These are phyloP conservation scores for Zaprionus camerounensis DNA, from an alignment of 1,140 invertebrate species.

Conservation along the genomic window DNA sequence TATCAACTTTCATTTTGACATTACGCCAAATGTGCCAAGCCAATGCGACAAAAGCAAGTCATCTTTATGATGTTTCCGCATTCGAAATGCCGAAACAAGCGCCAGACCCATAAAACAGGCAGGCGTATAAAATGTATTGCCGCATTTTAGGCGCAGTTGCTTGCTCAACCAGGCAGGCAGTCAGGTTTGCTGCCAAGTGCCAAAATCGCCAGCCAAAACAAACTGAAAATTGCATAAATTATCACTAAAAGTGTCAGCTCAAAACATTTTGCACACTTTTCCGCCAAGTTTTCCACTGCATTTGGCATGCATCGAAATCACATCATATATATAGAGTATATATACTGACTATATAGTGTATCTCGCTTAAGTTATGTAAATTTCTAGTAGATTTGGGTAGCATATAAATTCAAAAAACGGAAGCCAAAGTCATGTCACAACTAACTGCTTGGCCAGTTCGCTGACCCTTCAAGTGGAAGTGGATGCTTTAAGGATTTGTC, in stretches of 20 bases:
- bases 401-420: neutral
- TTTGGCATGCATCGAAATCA: conserved; percentile 64
- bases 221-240: conserved; percentile 73
- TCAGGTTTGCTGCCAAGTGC: conserved; percentile 48
- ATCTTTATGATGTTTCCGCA: conserved; percentile 51
- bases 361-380: conserved; percentile 51
- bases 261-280: conserved; percentile 9
- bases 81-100: conserved; percentile 23
- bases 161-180: neutral
- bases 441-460: conserved; percentile 26
- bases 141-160: conserved; percentile 66
- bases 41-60: conserved; percentile 70
- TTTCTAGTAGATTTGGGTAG: conserved; percentile 11
- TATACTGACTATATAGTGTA: neutral
- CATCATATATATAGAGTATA: conserved; percentile 66
- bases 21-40: conserved; percentile 64
- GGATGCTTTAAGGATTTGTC: conserved; percentile 37
- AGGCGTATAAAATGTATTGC: conserved; percentile 55
- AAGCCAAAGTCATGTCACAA: neutral
- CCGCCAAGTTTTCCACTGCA: conserved; percentile 58
- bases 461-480: conserved; percentile 23
- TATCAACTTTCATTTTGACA: conserved; percentile 45
- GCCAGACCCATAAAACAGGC: conserved; percentile 44
- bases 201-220: conserved; percentile 44
- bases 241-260: conserved; percentile 44